These are phyloP conservation scores for Melanotaenia trifasciata DNA, from an alignment of 2,797 vertebrate genomes.

Conservation along the genomic window DNA sequence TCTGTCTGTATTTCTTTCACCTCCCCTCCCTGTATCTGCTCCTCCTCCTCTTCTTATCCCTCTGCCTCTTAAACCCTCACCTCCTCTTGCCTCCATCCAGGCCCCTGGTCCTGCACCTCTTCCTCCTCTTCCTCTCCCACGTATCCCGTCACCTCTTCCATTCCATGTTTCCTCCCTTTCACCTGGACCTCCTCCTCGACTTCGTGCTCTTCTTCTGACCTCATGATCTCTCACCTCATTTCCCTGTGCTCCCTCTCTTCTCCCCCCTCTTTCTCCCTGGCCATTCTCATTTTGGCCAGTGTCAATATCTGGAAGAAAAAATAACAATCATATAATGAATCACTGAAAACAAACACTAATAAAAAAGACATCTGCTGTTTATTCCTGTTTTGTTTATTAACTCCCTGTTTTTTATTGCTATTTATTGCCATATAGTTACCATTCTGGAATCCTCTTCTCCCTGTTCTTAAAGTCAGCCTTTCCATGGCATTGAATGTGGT, in stretches of 20 bases:
- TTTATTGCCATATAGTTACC: slow-evolving; percentile 34
- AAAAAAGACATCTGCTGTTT: background rate
- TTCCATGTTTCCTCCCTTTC: background rate
- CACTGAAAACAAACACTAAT: background rate
- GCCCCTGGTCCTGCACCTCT: background rate
- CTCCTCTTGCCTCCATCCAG: background rate
- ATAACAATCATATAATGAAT: slow-evolving; percentile 2
- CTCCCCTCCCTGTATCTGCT: background rate
- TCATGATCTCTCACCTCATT: background rate
- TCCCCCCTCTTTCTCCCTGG: background rate
- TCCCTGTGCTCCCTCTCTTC: background rate
- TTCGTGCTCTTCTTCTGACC: slow-evolving; percentile 2
- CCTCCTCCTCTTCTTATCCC: slow-evolving; percentile 1
- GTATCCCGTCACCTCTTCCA: background rate
- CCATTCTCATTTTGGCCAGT: slow-evolving; percentile 31
- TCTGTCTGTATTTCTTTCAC: slow-evolving; percentile 4
- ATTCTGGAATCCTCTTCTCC: slow-evolving; percentile 5
- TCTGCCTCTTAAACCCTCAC: background rate
- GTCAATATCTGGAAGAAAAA: slow-evolving; percentile 33
- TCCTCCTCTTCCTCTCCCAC: slow-evolving; percentile 23
- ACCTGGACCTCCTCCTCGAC: background rate
- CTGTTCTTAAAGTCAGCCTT: background rate
- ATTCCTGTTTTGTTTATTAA: background rate
- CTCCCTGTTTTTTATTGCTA: background rate
- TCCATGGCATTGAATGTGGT: slow-evolving; percentile 46